Evolutionary conservation across 2,113 vertebrate species (phyloP).

Genomic region (Calidris pugnax): DNA sequence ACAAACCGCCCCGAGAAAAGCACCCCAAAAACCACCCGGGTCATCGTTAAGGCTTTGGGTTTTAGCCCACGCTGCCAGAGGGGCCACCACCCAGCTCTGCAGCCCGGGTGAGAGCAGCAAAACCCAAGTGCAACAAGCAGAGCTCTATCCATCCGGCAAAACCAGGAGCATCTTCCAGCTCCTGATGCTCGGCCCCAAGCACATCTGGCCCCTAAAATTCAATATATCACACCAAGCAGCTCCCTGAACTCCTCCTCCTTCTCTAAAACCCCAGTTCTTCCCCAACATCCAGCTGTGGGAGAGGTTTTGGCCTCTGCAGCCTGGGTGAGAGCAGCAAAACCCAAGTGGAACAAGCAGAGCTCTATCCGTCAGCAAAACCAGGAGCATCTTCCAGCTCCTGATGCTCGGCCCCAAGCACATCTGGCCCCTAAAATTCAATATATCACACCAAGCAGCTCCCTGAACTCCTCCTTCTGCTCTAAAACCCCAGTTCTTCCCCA

Average conservation of each 20-base stretch:
- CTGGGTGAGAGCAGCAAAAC: too few species aligned
- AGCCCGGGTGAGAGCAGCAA: background rate
- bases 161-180: background rate
- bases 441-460: background rate
- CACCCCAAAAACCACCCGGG: background rate
- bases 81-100: too few species aligned
- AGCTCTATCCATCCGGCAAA: background rate
- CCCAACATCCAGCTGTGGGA: background rate
- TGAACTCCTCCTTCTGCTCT: background rate
- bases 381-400: background rate
- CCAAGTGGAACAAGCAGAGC: background rate
- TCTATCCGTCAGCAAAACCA: background rate
- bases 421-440: background rate
- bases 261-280: background rate
- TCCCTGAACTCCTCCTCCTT: background rate
- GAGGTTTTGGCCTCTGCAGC: too few species aligned
- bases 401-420: background rate
- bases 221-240: background rate
- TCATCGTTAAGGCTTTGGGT: background rate
- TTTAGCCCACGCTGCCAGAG: background rate
- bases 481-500: background rate
- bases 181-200: background rate
- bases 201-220: background rate
- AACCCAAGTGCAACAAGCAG: background rate
- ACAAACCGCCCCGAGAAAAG: too few species aligned